Percentiles rank a stretch among this genome's conserved stretches.
phyloP scores from a whole-genome alignment of 2,797 vertebrate species.

The Paratrypauchen microcephalus region DNA sequence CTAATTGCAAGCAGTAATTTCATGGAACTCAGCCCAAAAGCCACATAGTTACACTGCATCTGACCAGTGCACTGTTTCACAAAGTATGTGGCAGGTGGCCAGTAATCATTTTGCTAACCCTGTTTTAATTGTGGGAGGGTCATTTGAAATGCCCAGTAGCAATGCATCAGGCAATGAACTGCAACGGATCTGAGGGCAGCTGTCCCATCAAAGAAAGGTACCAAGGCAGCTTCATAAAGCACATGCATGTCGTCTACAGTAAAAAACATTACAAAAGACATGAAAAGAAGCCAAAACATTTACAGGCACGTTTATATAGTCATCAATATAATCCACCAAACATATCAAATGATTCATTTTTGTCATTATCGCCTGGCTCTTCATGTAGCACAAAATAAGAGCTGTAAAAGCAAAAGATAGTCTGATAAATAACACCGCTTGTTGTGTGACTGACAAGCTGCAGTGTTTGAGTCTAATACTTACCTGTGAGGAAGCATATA shows the following conservation, averaged over 20 bases:
- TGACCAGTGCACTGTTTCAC: conserved; percentile 53
- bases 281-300: neutral
- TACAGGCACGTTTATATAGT: no score
- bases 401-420: conserved; percentile 3
- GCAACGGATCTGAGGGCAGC: conserved; percentile 53
- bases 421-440: conserved; percentile 79
- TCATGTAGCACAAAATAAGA: neutral
- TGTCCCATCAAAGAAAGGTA: conserved; percentile 54
- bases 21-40: conserved; percentile 41
- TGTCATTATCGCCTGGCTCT: neutral
- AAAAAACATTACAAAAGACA: neutral
- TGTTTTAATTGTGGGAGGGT: conserved; percentile 71
- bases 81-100: conserved; percentile 66
- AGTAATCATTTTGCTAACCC: conserved; percentile 68
- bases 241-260: neutral
- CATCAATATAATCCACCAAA: no score
- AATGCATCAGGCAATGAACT: conserved; percentile 65
- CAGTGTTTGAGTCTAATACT: conserved; percentile 86
- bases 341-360: neutral
- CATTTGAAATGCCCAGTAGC: conserved; percentile 58
- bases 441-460: conserved; percentile 90
- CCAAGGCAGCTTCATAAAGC: conserved; percentile 34
- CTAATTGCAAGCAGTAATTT: conserved; percentile 51
- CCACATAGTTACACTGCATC: conserved; percentile 52
- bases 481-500: conserved; percentile 91